Base-by-base conservation (phyloP, 1,140 invertebrate genomes). In the Galleria mellonella region DNA sequence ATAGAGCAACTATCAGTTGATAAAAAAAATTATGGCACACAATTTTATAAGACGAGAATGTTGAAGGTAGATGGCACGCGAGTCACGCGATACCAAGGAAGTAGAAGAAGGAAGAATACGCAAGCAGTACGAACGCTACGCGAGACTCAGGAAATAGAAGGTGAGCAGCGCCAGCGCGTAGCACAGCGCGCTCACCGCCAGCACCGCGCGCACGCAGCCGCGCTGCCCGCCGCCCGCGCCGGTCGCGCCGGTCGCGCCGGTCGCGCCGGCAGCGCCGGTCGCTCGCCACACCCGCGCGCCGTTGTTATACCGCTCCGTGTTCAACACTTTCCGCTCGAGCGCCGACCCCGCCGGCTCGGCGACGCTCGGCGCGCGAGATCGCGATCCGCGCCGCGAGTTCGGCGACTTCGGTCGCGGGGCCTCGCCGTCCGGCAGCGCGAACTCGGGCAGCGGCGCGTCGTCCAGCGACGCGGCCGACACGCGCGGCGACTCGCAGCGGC, bases 121-220 rank as follows among this genome's bases (percentile, higher is more conserved):
- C 6, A 6, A 23, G 17, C 17, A 23, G 17, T 6, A 6, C 17
- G 17, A 23, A 6, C 17, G 17, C 6, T 56, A 77, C 23, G 66
- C 59, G 15, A 78, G 57, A 51, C 74, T 72, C 32, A 81, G 61
- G 51, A 81, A 73, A 51, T 77, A 81, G 59, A 77, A 81, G 6
- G 73, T 49, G 54, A 79, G 54, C 37, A 79, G 58, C 31, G 75
- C 62, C 32, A 72, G 44, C 36, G 63, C 62, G 55, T 77, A 77
- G 40, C 67, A 40, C 9, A 69, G 58, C 42, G 64, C 66, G 57
- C 59, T 68, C 15, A 55, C 28, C 27, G 67, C 58, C 40, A 70
- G 54, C 47, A 73, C 48, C 35, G 46, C 47, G 14, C 66, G 69
- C 31, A 68, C 43, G 7, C 64, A 55, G 32, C 43, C 62, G 9